Percentiles rank a stretch among this genome's conserved stretches.
These are phyloP conservation scores for Festucalex cinctus DNA, from an alignment of 2,113 vertebrate genomes.

Conservation along the genomic window DNA sequence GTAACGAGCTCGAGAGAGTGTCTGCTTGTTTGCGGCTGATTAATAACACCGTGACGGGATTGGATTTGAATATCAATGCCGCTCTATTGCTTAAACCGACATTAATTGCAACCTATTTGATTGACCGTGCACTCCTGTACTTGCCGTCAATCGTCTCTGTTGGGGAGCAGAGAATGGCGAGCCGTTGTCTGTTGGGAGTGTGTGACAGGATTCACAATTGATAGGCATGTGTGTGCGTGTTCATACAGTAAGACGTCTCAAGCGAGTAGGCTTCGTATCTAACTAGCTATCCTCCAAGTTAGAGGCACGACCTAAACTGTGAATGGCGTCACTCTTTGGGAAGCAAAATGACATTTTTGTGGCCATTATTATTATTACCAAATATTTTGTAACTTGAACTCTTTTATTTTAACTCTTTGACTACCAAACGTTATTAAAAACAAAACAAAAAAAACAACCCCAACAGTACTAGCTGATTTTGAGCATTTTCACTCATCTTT, in stretches of 20 bases:
- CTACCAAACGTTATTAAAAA: no score
- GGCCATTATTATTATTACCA: not conserved
- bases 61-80: conserved; percentile 62
- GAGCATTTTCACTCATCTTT: no score
- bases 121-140: conserved; percentile 39
- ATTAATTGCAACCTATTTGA: conserved; percentile 65
- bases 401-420: no score
- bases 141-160: conserved; percentile 52
- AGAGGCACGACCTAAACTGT: no score
- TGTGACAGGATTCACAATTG: conserved; percentile 33
- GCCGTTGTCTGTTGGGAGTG: conserved; percentile 39
- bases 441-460: no score
- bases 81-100: conserved; percentile 51
- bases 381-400: not conserved
- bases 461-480: no score
- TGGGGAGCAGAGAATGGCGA: conserved; percentile 11
- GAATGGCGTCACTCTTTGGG: no score
- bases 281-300: no score
- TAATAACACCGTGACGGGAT: conserved; percentile 53
- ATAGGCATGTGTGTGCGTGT: not conserved
- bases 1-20: conserved; percentile 43
- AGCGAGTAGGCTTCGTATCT: no score
- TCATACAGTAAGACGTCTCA: not conserved
- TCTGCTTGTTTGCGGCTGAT: conserved; percentile 42
- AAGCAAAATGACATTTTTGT: not conserved